phyloP scores from a whole-genome alignment of 2,113 vertebrate genomes.

The Gulo gulo region DNA sequence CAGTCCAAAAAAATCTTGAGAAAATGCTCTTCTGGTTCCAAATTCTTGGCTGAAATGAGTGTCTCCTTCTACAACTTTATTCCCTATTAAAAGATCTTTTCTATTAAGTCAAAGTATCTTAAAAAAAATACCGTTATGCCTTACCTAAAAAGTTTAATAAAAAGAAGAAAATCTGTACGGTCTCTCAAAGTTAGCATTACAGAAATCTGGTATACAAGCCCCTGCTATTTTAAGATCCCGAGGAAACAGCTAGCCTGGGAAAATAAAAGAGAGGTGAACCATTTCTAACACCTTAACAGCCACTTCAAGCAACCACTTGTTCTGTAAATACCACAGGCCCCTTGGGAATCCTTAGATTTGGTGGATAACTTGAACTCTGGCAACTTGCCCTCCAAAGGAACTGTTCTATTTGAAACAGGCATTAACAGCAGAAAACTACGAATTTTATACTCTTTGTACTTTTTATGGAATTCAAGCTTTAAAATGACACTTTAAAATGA shows the following conservation, averaged over 20 bases:
- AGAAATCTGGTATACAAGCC: constrained; percentile 1
- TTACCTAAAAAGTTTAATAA: not conserved
- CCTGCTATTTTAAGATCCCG: constrained; percentile 26
- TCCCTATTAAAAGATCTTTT: not conserved
- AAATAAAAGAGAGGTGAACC: constrained; percentile 68
- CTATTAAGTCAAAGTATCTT: not conserved
- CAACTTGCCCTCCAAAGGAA: constrained; percentile 52
- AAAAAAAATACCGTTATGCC: not conserved
- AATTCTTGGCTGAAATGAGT: not conserved
- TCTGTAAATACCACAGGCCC: constrained; percentile 58
- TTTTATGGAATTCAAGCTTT: constrained; percentile 33
- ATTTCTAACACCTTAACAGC: constrained; percentile 53
- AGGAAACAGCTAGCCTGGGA: constrained; percentile 52
- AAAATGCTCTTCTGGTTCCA: constrained; percentile 32
- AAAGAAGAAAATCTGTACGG: not conserved
- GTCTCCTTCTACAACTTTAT: not conserved
- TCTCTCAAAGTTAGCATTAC: not conserved
- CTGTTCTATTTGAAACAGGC: constrained; percentile 46
- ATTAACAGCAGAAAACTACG: constrained; percentile 55
- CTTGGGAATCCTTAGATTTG: constrained; percentile 53
- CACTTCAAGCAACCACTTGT: constrained; percentile 63
- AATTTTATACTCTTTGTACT: constrained; percentile 53
- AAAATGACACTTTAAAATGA: constrained; percentile 52
- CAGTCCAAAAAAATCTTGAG: not conserved
- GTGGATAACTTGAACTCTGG: not conserved